A percentile compares a stretch with the other conserved stretches of the same genome.
Conservation (phyloP, 2,888 invertebrate genomes). For the Amiota minor region DNA sequence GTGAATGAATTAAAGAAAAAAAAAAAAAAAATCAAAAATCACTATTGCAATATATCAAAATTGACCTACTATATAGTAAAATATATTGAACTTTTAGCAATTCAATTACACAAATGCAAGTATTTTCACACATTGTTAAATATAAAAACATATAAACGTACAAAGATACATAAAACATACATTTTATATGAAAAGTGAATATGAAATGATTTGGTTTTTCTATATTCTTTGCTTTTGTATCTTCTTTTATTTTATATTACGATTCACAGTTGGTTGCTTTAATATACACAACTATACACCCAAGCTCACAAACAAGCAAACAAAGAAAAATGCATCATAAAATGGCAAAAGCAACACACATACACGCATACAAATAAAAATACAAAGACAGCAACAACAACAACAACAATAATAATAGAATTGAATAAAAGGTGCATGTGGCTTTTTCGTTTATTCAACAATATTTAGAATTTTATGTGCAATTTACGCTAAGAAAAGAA, state of each 20-base stretch:
- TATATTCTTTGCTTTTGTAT: conserved; percentile 21
- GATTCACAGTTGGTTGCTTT: conserved; percentile 38
- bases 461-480: conserved; percentile 20
- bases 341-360: no score
- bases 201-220: background rate
- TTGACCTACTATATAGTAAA: conserved; percentile 22
- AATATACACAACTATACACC: conserved; percentile 24
- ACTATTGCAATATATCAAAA: background rate
- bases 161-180: conserved; percentile 1
- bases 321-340: no score
- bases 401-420: conserved; percentile 33
- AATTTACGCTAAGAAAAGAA: background rate
- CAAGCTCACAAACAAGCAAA: no score
- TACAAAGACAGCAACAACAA: conserved; percentile 38
- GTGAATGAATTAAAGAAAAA: background rate
- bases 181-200: background rate
- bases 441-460: conserved; percentile 35
- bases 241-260: conserved; percentile 28
- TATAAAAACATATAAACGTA: background rate
- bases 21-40: background rate
- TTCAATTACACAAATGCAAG: conserved; percentile 58
- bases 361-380: no score
- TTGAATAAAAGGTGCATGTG: conserved; percentile 31
- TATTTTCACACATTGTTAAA: conserved; percentile 55
- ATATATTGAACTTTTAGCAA: conserved; percentile 43